Conservation (phyloP, 1,140 invertebrate genomes). For the Bactericera cockerelli region DNA sequence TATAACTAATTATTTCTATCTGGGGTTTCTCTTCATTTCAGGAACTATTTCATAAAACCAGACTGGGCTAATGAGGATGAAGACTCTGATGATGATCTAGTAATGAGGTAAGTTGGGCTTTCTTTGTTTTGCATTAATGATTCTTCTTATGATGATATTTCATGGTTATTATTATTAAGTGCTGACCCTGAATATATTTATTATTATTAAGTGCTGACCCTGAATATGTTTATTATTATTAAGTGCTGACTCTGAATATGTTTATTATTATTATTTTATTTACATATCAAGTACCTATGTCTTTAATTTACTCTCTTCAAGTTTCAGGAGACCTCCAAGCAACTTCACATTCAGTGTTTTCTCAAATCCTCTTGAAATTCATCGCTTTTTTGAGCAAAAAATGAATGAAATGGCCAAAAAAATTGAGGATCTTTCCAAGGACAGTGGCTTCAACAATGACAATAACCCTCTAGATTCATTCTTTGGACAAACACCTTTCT, state of each 20-base stretch:
- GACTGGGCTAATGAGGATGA: slow-evolving; percentile 1
- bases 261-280: too few relatives aligned
- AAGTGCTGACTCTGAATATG: too few relatives aligned
- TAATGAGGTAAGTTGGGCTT: neutral
- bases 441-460: slow-evolving; percentile 6
- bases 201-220: too few relatives aligned
- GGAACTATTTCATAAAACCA: neutral
- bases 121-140: too few relatives aligned
- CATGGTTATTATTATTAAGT: too few relatives aligned
- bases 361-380: slow-evolving; percentile 28
- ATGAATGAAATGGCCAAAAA: slow-evolving; percentile 26
- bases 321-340: neutral
- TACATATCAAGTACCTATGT: too few relatives aligned
- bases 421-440: slow-evolving; percentile 12
- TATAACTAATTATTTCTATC: too few relatives aligned
- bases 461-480: neutral
- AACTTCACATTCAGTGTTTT: slow-evolving; percentile 16
- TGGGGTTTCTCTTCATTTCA: neutral
- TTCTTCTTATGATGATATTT: too few relatives aligned
- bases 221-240: too few relatives aligned
- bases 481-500: neutral
- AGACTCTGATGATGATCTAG: neutral
- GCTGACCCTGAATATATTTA: too few relatives aligned
- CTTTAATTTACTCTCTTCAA: too few relatives aligned
- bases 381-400: slow-evolving; percentile 26